Percentiles rank a stretch among this genome's conserved stretches.
Conservation (phyloP, 23 tunicate species). For the Ciona savignyi region DNA sequence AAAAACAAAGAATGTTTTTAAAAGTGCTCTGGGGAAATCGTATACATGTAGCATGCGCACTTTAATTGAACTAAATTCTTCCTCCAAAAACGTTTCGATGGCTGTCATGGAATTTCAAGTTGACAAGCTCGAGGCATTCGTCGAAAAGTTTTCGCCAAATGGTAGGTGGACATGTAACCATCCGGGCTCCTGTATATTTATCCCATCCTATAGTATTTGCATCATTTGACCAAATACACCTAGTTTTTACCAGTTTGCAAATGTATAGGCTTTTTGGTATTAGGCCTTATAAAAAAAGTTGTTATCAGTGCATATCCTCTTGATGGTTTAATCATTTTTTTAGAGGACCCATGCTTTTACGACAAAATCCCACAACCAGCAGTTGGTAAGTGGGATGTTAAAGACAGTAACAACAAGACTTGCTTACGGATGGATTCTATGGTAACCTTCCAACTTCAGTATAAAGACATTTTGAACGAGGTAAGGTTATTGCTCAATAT, state of each 20-base stretch:
- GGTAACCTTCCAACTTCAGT: background rate
- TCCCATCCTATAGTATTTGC: no score
- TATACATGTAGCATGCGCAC: constrained; percentile 12
- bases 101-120: background rate
- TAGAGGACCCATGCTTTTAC: constrained; percentile 4
- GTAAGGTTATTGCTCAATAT: background rate
- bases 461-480: constrained; percentile 1
- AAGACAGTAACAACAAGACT: background rate
- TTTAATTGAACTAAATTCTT: constrained; percentile 6
- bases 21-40: background rate
- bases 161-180: no score
- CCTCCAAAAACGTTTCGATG: background rate
- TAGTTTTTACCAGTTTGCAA: no score
- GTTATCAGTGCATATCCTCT: no score
- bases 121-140: background rate
- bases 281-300: no score
- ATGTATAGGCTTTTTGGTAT: no score
- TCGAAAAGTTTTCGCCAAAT: no score
- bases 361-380: background rate
- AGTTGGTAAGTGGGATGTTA: constrained; percentile 17
- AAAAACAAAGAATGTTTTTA: constrained; percentile 5
- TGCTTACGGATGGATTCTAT: constrained; percentile 20
- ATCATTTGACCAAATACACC: no score
- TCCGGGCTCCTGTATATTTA: no score
- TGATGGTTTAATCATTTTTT: no score